Base-by-base conservation (phyloP, 37 sponge, comb jelly and placozoan species). In the Hormiphora californensis region DNA sequence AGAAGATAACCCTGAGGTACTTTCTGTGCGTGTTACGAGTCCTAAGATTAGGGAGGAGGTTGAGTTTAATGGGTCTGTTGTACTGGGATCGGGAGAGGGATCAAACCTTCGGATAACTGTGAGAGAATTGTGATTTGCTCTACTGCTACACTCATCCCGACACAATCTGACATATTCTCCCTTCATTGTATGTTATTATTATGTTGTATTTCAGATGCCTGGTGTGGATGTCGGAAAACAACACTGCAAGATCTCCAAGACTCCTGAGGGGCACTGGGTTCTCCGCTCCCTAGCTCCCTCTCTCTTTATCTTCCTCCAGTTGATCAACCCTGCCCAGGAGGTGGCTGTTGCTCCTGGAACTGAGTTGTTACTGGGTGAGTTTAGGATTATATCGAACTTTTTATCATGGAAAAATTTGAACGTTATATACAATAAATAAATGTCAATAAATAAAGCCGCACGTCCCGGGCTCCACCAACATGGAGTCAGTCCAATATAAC, bases 71-170 rank as follows among this genome's bases (percentile, higher is more conserved):
- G 40, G 46, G 2, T 36, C 39, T 9, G 46, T 73, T 4, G 25
- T 36, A n/a, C 40, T 73, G 21, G 81, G 81, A 27, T 73, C 81
- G 5, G 81, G 81, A 4, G 81, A 73, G 23, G 81, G 81, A 5
- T 73, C 81, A 43, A 73, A 73, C 46, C 25, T 73, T 40, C 40
- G 43, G 23, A 27, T 73, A 43, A 21, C 21, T 57, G 61, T 23
- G 61, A 28, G 61, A 57, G 61, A 30, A 57, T 4, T 57, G 61
- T 30, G 61, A 5, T 57, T 5, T 28, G 61, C 3, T 23, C 61
- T 5, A 21, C 27, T 57, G 23, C 61, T 17, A 17, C 53, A 17
- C 15, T 49, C 15, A 49, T 17, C 53, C 9, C 9, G 15, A 17
- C 11, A 59, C 62, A 22, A 59, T 23, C 15, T 27, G n/a, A 59